These are phyloP conservation scores for Arvicanthis niloticus DNA, from an alignment of 2,113 vertebrate species.

Conservation along the genomic window DNA sequence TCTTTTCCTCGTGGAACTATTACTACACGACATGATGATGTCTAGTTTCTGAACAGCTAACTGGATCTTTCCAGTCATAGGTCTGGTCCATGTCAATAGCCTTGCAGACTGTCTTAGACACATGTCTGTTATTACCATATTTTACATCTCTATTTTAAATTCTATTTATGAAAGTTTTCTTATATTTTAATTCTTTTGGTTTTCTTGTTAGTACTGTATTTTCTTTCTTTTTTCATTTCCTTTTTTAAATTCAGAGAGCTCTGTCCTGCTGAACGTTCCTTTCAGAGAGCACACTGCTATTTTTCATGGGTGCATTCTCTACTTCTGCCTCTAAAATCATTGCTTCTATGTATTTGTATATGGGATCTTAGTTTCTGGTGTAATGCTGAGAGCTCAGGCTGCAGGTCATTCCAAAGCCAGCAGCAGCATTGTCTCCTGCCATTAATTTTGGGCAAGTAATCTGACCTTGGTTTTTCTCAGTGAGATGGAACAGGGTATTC, in stretches of 20 bases:
- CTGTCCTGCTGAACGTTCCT: neutral
- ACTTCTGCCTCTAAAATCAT: conserved; percentile 3
- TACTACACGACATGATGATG: neutral
- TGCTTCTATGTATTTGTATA: neutral
- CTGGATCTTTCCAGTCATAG: neutral
- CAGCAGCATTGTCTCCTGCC: neutral
- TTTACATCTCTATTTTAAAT: conserved; percentile 33
- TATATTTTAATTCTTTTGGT: neutral
- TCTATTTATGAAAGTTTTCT: neutral
- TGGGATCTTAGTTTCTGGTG: neutral
- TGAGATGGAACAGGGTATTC: neutral
- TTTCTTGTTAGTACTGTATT: neutral
- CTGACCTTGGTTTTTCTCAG: neutral
- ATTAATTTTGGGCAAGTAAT: neutral
- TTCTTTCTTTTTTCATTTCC: neutral
- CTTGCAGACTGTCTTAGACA: neutral
- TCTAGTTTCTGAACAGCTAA: neutral
- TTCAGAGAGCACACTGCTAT: neutral
- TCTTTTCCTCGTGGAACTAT: neutral
- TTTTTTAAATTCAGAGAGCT: neutral
- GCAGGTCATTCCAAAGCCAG: neutral
- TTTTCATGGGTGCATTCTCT: neutral
- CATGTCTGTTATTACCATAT: neutral
- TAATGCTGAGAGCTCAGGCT: neutral
- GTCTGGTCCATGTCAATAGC: neutral